These are phyloP conservation scores for Stenoptilia bipunctidactyla DNA, from an alignment of 2,888 invertebrate species.

Conservation along the genomic window DNA sequence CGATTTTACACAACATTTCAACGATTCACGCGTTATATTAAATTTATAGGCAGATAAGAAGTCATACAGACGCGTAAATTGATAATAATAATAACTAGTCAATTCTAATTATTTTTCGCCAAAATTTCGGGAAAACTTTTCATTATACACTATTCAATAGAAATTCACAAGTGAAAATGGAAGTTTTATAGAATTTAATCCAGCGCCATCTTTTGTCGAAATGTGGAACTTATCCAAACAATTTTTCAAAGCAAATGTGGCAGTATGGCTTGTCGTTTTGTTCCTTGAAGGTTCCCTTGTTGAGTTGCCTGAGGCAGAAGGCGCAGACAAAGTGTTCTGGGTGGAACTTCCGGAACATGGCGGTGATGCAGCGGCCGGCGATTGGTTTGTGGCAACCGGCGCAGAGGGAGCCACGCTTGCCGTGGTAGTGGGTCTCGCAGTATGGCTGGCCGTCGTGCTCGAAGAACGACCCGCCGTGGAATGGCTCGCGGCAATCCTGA, in stretches of 20 bases:
- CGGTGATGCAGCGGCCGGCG: slow-evolving; percentile 97
- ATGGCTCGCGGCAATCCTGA: slow-evolving; percentile 97
- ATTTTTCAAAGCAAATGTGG: slow-evolving; percentile 96
- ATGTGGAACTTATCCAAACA: slow-evolving; percentile 85
- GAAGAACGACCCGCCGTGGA: slow-evolving; percentile 98
- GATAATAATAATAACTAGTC: no score
- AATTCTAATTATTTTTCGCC: no score
- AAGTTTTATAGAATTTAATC: not conserved
- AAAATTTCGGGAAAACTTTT: no score
- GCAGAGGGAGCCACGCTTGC: slow-evolving; percentile 96
- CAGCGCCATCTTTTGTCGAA: slow-evolving; percentile 23
- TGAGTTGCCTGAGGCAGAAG: slow-evolving; percentile 97
- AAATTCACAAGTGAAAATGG: no score
- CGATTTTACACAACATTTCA: no score
- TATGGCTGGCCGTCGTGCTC: slow-evolving; percentile 98
- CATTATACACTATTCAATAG: no score
- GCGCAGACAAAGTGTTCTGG: slow-evolving; percentile 99
- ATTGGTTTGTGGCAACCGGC: slow-evolving; percentile 98
- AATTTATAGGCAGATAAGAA: no score
- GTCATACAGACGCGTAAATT: no score
- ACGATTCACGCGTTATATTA: no score
- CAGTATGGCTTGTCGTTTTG: slow-evolving; percentile 99
- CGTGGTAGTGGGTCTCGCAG: slow-evolving; percentile 99
- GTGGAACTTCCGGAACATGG: slow-evolving; percentile 99
- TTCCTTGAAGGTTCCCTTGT: slow-evolving; percentile 99